Percentiles rank a stretch among this genome's conserved stretches.
These are phyloP conservation scores for Tichodroma muraria DNA, from an alignment of 2,113 vertebrate species.

Conservation along the genomic window DNA sequence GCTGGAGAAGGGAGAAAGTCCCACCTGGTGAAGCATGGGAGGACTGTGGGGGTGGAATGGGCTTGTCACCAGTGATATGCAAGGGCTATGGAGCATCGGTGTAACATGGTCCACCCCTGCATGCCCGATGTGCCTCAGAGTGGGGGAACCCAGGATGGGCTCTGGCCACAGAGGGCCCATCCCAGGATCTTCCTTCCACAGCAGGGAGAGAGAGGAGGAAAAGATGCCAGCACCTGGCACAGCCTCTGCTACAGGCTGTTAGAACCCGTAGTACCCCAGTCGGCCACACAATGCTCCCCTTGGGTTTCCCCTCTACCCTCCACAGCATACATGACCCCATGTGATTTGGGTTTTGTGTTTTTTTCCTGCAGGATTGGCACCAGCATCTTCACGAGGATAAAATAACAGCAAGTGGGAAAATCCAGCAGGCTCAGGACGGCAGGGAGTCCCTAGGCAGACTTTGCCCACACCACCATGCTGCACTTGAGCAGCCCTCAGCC, in stretches of 20 bases:
- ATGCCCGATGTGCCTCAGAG: not conserved
- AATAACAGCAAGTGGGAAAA: not conserved
- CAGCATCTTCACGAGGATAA: not conserved
- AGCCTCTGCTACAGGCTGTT: not conserved
- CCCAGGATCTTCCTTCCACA: not conserved
- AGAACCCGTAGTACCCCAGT: not conserved
- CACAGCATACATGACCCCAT: not conserved
- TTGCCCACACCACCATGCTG: fast-evolving
- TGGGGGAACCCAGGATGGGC: not conserved
- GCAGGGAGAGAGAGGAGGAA: not conserved
- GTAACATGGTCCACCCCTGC: not conserved
- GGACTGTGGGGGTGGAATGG: not conserved
- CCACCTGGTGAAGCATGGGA: fast-evolving
- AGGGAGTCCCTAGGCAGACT: not conserved
- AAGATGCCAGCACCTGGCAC: not conserved
- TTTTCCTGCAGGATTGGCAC: slow-evolving; percentile 17
- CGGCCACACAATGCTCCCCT: not conserved
- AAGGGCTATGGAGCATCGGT: not conserved
- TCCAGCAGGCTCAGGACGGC: fast-evolving
- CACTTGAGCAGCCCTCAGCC: not conserved
- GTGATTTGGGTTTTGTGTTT: not conserved
- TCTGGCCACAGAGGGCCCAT: not conserved
- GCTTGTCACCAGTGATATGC: not conserved
- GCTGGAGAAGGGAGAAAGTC: not conserved
- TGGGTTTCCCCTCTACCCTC: not conserved